A percentile compares a stretch with the other conserved stretches of the same genome.
phyloP scores from a whole-genome alignment of 2,797 vertebrate species.

The Falco cherrug region DNA sequence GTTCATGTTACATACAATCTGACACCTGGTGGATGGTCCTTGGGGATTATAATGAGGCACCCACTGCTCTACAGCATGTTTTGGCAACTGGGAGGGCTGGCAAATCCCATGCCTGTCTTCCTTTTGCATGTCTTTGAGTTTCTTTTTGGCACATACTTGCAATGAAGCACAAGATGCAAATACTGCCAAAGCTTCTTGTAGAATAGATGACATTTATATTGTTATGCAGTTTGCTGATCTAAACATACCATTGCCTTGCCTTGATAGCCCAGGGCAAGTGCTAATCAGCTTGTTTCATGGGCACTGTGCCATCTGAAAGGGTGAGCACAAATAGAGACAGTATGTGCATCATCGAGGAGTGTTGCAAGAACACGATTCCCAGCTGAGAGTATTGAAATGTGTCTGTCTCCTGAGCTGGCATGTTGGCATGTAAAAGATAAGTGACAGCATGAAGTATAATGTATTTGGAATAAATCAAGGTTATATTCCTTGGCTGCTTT shows the following conservation, averaged over 20 bases:
- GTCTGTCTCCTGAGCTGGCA: slow-evolving; percentile 33
- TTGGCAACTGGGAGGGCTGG: slow-evolving; percentile 37
- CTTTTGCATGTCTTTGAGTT: not conserved
- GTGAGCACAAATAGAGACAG: slow-evolving; percentile 56
- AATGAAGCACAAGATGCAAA: not conserved
- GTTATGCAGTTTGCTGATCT: slow-evolving; percentile 63
- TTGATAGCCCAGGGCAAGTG: slow-evolving; percentile 64
- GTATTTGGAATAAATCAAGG: not conserved
- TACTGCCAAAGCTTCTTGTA: slow-evolving; percentile 50
- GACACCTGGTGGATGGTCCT: slow-evolving; percentile 9
- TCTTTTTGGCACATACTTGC: slow-evolving; percentile 20
- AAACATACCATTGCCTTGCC: slow-evolving; percentile 63
- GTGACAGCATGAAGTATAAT: not conserved
- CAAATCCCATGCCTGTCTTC: slow-evolving; percentile 10
- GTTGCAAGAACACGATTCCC: slow-evolving; percentile 27
- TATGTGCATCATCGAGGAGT: slow-evolving; percentile 43
- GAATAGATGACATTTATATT: slow-evolving; percentile 66
- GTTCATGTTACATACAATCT: not conserved
- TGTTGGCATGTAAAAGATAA: slow-evolving; percentile 23
- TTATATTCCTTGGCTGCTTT: not conserved
- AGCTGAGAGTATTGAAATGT: slow-evolving; percentile 38
- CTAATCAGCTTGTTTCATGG: slow-evolving; percentile 55
- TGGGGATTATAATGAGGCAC: slow-evolving; percentile 16
- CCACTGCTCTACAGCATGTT: slow-evolving; percentile 8
- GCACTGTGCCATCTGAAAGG: slow-evolving; percentile 54